phyloP scores from a whole-genome alignment of 2,888 invertebrate species.

The Parnassius orleans region DNA sequence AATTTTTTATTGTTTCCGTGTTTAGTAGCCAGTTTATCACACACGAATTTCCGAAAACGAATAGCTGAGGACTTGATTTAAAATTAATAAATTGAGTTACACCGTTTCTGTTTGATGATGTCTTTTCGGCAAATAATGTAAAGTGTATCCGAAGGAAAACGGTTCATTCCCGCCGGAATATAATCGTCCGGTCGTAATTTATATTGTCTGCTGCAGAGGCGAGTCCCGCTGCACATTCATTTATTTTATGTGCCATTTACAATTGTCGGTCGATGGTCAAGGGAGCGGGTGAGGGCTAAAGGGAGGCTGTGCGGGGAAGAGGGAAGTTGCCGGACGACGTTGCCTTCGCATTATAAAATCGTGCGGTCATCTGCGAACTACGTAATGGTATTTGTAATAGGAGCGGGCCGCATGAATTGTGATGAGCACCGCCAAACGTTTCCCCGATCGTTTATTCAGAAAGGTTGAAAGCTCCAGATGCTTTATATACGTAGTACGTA shows the following conservation, averaged over 20 bases:
- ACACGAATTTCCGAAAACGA: too few relatives aligned
- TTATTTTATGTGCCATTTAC: conserved; percentile 83
- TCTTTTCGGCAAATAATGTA: conserved; percentile 55
- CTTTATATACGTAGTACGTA: too few relatives aligned
- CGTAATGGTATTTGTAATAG: conserved; percentile 79
- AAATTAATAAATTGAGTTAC: neutral
- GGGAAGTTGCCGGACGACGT: conserved; percentile 53
- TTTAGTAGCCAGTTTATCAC: too few relatives aligned
- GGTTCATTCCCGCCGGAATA: conserved; percentile 80
- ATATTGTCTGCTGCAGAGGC: conserved; percentile 82
- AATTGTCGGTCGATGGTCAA: conserved; percentile 83
- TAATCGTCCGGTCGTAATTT: conserved; percentile 82
- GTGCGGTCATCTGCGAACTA: conserved; percentile 80
- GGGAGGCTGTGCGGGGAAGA: conserved; percentile 49
- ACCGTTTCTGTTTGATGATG: conserved; percentile 43
- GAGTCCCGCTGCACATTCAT: conserved; percentile 82
- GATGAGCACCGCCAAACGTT: conserved; percentile 55
- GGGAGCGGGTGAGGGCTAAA: conserved; percentile 64
- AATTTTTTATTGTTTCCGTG: too few relatives aligned
- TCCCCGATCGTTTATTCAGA: conserved; percentile 67
- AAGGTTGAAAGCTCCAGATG: neutral
- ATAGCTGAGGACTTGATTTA: too few relatives aligned
- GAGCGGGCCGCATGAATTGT: conserved; percentile 66
- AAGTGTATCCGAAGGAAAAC: conserved; percentile 76
- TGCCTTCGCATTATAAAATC: conserved; percentile 81